Percentiles rank a stretch among this genome's conserved stretches.
phyloP scores from a whole-genome alignment of 2,888 invertebrate species.

The Steromphala cineraria region DNA sequence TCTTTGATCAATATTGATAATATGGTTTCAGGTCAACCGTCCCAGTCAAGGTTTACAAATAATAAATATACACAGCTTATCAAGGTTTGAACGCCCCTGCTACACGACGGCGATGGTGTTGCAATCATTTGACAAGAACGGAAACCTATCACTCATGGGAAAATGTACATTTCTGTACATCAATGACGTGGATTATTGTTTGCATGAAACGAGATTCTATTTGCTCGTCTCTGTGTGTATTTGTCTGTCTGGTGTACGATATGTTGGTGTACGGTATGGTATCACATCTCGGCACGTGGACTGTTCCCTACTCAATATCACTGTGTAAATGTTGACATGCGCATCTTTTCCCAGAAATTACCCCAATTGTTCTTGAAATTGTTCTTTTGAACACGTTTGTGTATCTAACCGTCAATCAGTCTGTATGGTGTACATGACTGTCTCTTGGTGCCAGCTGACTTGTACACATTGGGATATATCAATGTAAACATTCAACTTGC shows the following conservation, averaged over 20 bases:
- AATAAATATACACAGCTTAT: conserved; percentile 1
- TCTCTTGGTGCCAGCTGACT: too few relatives aligned
- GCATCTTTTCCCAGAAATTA: neutral
- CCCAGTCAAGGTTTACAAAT: neutral
- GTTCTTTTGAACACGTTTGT: neutral
- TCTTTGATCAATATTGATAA: conserved; percentile 8
- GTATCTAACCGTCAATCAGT: too few relatives aligned
- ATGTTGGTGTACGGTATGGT: neutral
- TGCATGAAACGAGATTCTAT: neutral
- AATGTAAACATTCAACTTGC: too few relatives aligned
- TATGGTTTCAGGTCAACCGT: neutral
- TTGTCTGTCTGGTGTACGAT: neutral
- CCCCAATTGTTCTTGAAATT: neutral
- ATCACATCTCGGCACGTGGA: neutral
- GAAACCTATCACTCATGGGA: neutral
- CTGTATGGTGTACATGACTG: too few relatives aligned
- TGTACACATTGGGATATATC: too few relatives aligned
- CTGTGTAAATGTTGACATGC: neutral
- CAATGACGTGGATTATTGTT: neutral
- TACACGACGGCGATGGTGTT: neutral
- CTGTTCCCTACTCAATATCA: neutral
- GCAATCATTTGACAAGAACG: neutral
- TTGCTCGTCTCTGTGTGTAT: neutral
- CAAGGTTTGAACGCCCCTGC: neutral
- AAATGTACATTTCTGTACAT: neutral